These are phyloP conservation scores for Pyrrhura leucotis DNA, from an alignment of 2,797 vertebrate genomes.

Conservation along the genomic window DNA sequence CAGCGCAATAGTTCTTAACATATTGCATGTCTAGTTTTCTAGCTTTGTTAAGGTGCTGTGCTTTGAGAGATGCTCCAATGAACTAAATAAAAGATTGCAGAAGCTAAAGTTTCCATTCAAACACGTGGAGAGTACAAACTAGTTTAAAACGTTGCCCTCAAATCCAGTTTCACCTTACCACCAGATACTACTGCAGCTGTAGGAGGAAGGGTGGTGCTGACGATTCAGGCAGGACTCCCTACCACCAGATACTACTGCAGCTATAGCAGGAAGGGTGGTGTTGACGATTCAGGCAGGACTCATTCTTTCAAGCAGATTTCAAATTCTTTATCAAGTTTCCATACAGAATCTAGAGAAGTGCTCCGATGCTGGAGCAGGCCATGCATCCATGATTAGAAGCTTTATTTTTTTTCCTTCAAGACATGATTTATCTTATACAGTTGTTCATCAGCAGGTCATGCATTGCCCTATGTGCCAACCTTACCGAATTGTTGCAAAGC, in stretches of 20 bases:
- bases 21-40: neutral
- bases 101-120: neutral
- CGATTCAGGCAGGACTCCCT: neutral
- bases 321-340: neutral
- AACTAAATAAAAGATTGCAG: neutral
- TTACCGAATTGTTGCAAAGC: neutral
- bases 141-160: neutral
- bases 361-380: neutral
- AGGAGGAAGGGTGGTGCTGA: neutral
- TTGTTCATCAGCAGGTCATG: neutral
- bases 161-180: neutral
- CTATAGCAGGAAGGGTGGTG: neutral
- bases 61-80: neutral
- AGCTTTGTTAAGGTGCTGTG: neutral
- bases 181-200: neutral
- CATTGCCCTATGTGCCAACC: neutral
- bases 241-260: neutral
- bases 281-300: neutral
- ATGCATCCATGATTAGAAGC: neutral
- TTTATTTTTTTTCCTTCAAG: neutral
- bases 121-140: neutral
- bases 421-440: neutral
- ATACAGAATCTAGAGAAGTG: neutral
- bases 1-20: neutral
- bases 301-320: neutral